Percentiles rank a stretch among this genome's conserved stretches.
These are phyloP conservation scores for Eueides isabella DNA, from an alignment of 1,140 invertebrate genomes.

Conservation along the genomic window DNA sequence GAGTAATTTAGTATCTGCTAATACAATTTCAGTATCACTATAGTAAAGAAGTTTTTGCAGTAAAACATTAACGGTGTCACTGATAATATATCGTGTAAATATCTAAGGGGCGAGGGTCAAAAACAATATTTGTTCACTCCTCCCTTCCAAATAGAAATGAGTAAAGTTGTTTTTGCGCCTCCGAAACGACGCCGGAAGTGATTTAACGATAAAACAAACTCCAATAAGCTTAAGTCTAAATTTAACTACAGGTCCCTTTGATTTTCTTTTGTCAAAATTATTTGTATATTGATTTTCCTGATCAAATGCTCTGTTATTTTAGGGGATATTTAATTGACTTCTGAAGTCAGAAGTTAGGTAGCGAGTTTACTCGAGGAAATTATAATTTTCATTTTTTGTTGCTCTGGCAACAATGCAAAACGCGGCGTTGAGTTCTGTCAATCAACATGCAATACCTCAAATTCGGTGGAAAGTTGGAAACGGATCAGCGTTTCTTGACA, in stretches of 20 bases:
- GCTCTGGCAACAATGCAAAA: too few relatives aligned
- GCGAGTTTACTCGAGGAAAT: too few relatives aligned
- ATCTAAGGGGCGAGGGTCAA: constrained; percentile 2
- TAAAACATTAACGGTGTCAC: constrained; percentile 15
- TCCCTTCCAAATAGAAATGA: constrained; percentile 29
- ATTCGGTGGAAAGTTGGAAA: too few relatives aligned
- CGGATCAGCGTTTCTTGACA: too few relatives aligned
- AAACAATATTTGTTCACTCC: constrained; percentile 25
- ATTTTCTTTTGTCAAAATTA: neutral
- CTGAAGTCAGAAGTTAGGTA: too few relatives aligned
- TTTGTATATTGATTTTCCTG: neutral
- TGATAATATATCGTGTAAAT: constrained; percentile 26
- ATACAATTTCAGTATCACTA: neutral
- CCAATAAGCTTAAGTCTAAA: neutral
- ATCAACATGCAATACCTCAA: too few relatives aligned
- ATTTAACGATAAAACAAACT: constrained; percentile 18
- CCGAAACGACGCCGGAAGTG: constrained; percentile 12
- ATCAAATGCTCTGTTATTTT: neutral
- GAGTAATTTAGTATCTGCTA: neutral
- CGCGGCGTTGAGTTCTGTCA: too few relatives aligned
- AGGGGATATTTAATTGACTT: neutral
- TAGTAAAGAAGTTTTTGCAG: constrained; percentile 13
- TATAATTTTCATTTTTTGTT: too few relatives aligned
- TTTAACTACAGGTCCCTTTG: constrained; percentile 2
- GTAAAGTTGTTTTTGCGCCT: constrained; percentile 31